Base-by-base conservation (phyloP, 2,113 vertebrate species). In the Typhlomys cinereus region DNA sequence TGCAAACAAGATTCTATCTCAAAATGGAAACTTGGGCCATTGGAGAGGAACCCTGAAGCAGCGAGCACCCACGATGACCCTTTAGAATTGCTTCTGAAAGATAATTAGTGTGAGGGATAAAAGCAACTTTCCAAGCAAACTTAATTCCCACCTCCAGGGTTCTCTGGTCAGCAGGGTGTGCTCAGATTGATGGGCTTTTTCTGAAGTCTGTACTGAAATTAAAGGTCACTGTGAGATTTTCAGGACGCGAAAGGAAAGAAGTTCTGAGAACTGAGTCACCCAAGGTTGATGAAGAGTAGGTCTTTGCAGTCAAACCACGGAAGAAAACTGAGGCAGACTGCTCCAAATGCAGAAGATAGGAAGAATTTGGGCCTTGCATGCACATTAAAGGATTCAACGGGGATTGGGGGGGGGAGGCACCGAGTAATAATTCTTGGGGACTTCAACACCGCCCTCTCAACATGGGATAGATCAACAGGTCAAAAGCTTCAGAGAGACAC, bases 181-280 rank as follows among this genome's bases (percentile, higher is more conserved):
- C 82, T 93, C 52, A 86, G 86, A 88, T 73, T 89, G 90, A 90
- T 84, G 92, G 41, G 11, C 61, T 92, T 95, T 88, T 94, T 74
- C 85, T 96, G 62, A 61, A 61, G 25, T 61, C 52, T 92, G 20
- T 75, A 78, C 78, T 93, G 92, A 97, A 96, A 96, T 94, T 93
- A 95, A 92, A 97, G 83, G 36, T 52, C 94, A 85, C 48, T 27
- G 27, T 75, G 66, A 93, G 90, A 94, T 82, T 59, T 90, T 85
- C 75, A 95, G 92, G 52, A 93, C 76, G 86, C 80, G 66, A 85
- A 96, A 94, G 83, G 66, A 95, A 97, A 66, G 94, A 92, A 95
- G 29, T 20, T 57, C 82, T 88, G 70, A 92, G 59, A 96, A 90
- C 59, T 92, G 83, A 96, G 36, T 96, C 90, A 89, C 83, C 34